phyloP scores from a whole-genome alignment of 1,140 invertebrate genomes.

The Sycophila sp. region DNA sequence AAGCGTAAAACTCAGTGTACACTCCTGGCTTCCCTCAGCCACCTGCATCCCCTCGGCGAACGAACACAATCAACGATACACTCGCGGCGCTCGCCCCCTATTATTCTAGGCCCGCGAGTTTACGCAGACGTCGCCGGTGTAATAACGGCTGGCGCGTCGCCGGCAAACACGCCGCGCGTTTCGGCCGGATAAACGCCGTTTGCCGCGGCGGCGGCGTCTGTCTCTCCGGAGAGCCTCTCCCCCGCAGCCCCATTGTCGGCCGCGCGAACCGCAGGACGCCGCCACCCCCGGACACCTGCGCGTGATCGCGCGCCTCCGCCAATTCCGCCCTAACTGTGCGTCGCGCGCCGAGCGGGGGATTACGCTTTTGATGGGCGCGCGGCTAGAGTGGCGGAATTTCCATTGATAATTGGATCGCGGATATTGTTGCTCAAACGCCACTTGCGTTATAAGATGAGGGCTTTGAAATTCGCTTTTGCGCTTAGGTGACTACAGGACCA shows the following conservation, averaged over 20 bases:
- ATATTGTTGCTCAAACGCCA: too few relatives aligned
- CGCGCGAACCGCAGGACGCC: not conserved
- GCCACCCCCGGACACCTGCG: not conserved
- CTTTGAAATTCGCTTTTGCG: too few relatives aligned
- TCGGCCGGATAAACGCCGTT: slow-evolving; percentile 33
- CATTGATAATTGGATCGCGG: too few relatives aligned
- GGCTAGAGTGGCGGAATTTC: too few relatives aligned
- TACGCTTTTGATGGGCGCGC: not conserved
- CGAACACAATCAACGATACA: slow-evolving; percentile 2
- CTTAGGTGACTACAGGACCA: too few relatives aligned
- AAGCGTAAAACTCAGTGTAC: too few relatives aligned
- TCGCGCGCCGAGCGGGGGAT: too few relatives aligned
- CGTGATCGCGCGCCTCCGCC: not conserved
- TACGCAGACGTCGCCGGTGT: not conserved
- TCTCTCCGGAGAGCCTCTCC: not conserved
- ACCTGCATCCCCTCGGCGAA: not conserved
- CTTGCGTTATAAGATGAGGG: too few relatives aligned
- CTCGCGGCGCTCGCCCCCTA: not conserved
- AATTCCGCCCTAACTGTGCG: not conserved
- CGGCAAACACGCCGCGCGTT: not conserved
- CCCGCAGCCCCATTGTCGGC: not conserved
- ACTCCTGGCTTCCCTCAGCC: too few relatives aligned
- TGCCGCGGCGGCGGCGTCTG: not conserved
- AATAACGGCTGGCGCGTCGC: slow-evolving; percentile 1
- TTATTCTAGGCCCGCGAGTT: not conserved